Base-by-base conservation (phyloP, 2,888 invertebrate species). In the Esperia sulphurella region DNA sequence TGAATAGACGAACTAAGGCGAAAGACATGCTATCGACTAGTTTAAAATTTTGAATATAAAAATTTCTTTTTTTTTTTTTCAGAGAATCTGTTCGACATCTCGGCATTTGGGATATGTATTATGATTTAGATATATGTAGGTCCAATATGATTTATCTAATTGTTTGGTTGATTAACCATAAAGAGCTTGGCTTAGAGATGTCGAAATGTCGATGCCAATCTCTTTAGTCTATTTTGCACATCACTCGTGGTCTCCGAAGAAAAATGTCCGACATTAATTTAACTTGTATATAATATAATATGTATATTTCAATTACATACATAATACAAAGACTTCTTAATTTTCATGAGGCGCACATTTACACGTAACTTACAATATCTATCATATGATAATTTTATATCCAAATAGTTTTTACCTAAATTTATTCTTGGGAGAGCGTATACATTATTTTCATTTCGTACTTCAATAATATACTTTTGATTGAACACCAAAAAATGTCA, bases 401-500 rank as follows among this genome's bases (percentile, higher is more conserved):
- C 79, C 85, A 84, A 87, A 87, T 87, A 85, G 71, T 82, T 83
- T 77, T 86, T 79, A 83, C 82, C 83, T 86, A 86, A 84, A 73
- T 81, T 87, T 83, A 82, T 77, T 79, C 68, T 10, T 78, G 81
- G 80, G 88, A 87, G 86, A 88, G 88, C 88, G 88, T 89, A 89
- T 88, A 89, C 88, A 88, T 83, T 84, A 76, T 79, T 74, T 77
- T 77, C 79, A 78, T 75, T 74, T 83, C 83, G 78, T 84, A 83
- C 74, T 79, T 83, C 71, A 65, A 63, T 78, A 79, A 82, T 82
- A 83, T 83, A 84, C 61, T 83, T 86, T 82, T 74, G 81, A 82
- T 82, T 85, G 84, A 89, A 89, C 89, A 89, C 89, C 88, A 83
- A 88, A 87, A 84, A 82, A 82, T 82, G 84, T 83, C 83, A 84